Conservation (phyloP, 2,888 invertebrate genomes). For the Scaptodrosophila latifasciaeformis region DNA sequence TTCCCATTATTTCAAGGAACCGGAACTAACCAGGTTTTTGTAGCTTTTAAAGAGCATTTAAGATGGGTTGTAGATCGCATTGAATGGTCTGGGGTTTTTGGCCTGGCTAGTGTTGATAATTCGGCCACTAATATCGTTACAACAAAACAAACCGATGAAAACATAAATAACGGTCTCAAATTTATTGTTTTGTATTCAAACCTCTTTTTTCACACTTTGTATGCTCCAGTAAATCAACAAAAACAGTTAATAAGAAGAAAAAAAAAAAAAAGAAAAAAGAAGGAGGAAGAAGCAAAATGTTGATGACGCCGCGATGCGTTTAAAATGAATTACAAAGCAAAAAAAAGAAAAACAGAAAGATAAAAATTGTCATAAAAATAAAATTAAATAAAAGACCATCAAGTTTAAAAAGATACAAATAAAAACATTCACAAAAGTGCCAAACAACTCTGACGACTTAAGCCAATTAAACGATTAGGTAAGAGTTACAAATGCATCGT, state of each 20-base stretch:
- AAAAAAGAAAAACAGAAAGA: too few species aligned
- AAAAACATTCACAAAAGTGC: slow-evolving; percentile 7
- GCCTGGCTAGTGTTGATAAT: slow-evolving; percentile 13
- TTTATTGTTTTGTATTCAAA: too few species aligned
- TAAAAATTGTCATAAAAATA: slow-evolving; percentile 65
- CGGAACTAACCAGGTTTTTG: too few species aligned
- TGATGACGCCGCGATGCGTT: slow-evolving; percentile 51
- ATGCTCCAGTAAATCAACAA: not conserved
- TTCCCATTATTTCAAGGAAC: too few species aligned
- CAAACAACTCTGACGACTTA: slow-evolving; percentile 45
- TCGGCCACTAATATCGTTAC: slow-evolving; percentile 60
- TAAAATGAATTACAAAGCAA: slow-evolving; percentile 64
- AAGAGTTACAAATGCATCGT: slow-evolving; percentile 65
- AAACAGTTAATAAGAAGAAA: not conserved
- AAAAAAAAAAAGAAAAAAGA: not conserved
- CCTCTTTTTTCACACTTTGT: not conserved
- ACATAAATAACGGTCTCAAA: too few species aligned
- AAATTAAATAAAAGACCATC: slow-evolving; percentile 47
- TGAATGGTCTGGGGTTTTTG: slow-evolving; percentile 22
- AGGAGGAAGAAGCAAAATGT: slow-evolving; percentile 27
- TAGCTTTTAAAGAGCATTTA: not conserved
- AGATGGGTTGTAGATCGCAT: slow-evolving; percentile 8
- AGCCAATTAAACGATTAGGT: slow-evolving; percentile 71
- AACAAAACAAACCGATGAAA: too few species aligned
- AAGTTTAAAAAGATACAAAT: slow-evolving; percentile 4